Evolutionary conservation across 2,113 vertebrate genomes (phyloP).

Genomic region (Pyxicephalus adspersus): DNA sequence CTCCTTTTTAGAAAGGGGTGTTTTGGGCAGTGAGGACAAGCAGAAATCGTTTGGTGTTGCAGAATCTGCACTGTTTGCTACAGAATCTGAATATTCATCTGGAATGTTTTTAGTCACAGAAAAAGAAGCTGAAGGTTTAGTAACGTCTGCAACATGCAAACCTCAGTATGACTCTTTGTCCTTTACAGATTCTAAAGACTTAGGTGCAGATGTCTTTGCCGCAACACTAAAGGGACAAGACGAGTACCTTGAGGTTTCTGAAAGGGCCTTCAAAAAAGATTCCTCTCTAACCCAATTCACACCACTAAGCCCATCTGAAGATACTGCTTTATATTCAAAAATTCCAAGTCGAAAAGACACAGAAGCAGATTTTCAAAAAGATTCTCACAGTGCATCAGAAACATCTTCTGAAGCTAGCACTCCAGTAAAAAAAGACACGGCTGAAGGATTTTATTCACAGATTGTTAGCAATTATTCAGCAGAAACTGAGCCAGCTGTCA

Average conservation of each 20-base stretch:
- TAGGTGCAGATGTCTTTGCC: constrained; percentile 67
- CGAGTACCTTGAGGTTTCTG: constrained; percentile 90
- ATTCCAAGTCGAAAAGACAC: constrained; percentile 58
- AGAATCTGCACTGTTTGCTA: constrained; percentile 16
- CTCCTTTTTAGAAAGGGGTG: background rate
- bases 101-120: constrained; percentile 72
- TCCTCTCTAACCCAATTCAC: constrained; percentile 74
- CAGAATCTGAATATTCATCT: constrained; percentile 71
- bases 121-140: constrained; percentile 52
- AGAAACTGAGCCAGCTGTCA: constrained; percentile 57
- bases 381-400: constrained; percentile 69
- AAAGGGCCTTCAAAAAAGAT: constrained; percentile 74
- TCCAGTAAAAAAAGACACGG: constrained; percentile 63
- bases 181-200: constrained; percentile 76
- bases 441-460: constrained; percentile 65
- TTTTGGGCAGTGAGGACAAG: constrained; percentile 22
- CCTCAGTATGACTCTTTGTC: constrained; percentile 78
- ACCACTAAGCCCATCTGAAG: constrained; percentile 69
- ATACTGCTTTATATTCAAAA: constrained; percentile 70
- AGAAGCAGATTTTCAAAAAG: constrained; percentile 62
- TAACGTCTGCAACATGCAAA: constrained; percentile 60
- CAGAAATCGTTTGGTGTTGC: background rate
- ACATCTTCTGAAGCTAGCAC: constrained; percentile 72
- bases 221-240: constrained; percentile 74
- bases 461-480: constrained; percentile 57